A percentile compares a stretch with the other conserved stretches of the same genome.
phyloP scores from a whole-genome alignment of 1,140 invertebrate genomes.

The Drosophila nigrodunni region DNA sequence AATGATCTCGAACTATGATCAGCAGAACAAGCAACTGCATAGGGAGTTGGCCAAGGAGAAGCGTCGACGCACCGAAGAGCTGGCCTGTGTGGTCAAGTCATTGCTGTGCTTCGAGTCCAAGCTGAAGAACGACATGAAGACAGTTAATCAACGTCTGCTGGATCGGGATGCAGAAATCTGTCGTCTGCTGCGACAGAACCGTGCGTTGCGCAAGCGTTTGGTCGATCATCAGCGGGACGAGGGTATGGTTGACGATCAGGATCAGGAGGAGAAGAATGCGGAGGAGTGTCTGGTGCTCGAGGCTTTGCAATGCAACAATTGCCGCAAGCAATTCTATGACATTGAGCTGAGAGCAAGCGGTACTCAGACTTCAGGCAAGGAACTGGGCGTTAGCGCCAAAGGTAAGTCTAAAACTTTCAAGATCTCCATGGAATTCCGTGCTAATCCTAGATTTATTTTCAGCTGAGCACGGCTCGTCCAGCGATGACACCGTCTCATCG shows the following conservation, averaged over 20 bases:
- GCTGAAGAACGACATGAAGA: constrained; percentile 88
- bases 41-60: constrained; percentile 85
- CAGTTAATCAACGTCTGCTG: constrained; percentile 87
- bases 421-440: background rate
- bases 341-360: constrained; percentile 64
- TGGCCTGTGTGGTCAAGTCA: constrained; percentile 88
- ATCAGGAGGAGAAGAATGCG: constrained; percentile 48
- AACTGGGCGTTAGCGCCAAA: constrained; percentile 49
- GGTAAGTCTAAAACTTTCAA: constrained; percentile 43
- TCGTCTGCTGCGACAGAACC: constrained; percentile 69
- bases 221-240: constrained; percentile 59
- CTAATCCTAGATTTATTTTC: background rate
- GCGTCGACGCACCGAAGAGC: constrained; percentile 87
- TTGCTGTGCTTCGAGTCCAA: constrained; percentile 88
- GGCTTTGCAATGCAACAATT: constrained; percentile 81
- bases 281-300: constrained; percentile 68
- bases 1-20: constrained; percentile 74
- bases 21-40: constrained; percentile 76
- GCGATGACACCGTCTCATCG: constrained; percentile 80
- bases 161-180: constrained; percentile 89
- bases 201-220: constrained; percentile 68
- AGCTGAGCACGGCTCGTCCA: constrained; percentile 74
- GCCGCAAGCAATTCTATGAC: constrained; percentile 80
- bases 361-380: constrained; percentile 62
- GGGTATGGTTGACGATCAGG: constrained; percentile 53